Percentiles rank a stretch among this genome's conserved stretches.
These are phyloP conservation scores for Paratilapia polleni DNA, from an alignment of 2,113 vertebrate species.

Conservation along the genomic window DNA sequence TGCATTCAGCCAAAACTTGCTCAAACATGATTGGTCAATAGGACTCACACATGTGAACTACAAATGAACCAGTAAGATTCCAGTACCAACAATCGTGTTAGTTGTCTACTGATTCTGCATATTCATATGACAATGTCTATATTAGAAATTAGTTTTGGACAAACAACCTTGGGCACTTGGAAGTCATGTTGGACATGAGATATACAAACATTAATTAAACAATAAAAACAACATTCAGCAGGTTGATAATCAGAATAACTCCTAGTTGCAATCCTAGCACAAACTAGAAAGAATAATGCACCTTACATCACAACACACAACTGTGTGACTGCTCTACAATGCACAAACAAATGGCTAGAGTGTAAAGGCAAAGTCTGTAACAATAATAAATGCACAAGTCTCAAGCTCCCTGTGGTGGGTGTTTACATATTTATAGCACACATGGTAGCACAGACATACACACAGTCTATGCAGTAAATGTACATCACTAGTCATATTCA, in stretches of 20 bases:
- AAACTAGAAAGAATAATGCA: background rate
- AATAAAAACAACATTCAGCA: background rate
- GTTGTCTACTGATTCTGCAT: too few species aligned
- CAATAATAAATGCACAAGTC: background rate
- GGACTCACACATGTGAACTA: background rate
- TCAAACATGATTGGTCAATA: background rate
- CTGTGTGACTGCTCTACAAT: background rate
- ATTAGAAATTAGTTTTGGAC: background rate
- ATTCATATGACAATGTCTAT: background rate
- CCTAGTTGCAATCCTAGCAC: background rate
- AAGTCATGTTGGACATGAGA: background rate
- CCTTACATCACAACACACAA: background rate
- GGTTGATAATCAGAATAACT: background rate
- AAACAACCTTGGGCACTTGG: background rate
- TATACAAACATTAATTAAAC: background rate
- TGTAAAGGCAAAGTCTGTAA: background rate
- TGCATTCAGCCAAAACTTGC: too few species aligned
- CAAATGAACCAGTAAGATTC: background rate
- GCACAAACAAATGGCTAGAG: background rate
- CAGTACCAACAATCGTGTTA: too few species aligned
- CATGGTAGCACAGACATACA: background rate
- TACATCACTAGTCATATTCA: slow-evolving; percentile 32
- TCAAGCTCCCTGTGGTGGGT: background rate
- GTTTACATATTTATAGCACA: slow-evolving; percentile 29
- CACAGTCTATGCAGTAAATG: background rate